These are phyloP conservation scores for Silurus glanis DNA, from an alignment of 2,113 vertebrate species.

Conservation along the genomic window DNA sequence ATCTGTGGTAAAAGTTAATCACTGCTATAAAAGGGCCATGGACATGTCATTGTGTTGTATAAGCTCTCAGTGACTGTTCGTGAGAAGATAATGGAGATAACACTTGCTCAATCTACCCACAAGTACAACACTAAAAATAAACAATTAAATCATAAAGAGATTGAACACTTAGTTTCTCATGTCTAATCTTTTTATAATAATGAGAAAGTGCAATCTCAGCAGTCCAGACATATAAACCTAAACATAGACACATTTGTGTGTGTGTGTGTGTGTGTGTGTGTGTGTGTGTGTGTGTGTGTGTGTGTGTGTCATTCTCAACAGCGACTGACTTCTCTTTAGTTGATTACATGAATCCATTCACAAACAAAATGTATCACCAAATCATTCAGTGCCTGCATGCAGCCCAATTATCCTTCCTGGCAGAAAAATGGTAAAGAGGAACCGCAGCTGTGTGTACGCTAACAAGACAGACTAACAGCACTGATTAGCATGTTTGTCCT, in stretches of 20 bases:
- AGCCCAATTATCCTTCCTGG: slow-evolving; percentile 39
- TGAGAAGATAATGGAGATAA: not conserved
- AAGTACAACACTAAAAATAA: too few species aligned
- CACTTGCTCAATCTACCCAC: not conserved
- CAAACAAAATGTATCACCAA: slow-evolving; percentile 25
- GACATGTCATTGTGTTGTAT: not conserved
- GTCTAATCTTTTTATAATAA: not conserved
- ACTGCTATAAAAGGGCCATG: not conserved
- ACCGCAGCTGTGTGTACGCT: slow-evolving; percentile 36
- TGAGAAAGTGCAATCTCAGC: not conserved
- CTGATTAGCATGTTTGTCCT: slow-evolving; percentile 39
- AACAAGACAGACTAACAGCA: slow-evolving; percentile 36
- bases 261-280: not conserved
- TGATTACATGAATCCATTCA: slow-evolving; percentile 30
- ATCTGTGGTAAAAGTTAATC: too few species aligned
- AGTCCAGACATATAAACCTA: not conserved
- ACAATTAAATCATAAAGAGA: not conserved
- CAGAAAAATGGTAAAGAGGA: slow-evolving; percentile 24
- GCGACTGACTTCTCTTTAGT: not conserved
- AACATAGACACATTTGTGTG: not conserved
- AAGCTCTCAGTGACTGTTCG: not conserved
- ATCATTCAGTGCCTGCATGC: slow-evolving; percentile 26
- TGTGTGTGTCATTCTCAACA: not conserved
- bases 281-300: not conserved
- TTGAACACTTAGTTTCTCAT: not conserved